Evolutionary conservation across 2,888 invertebrate genomes (phyloP), one percentile per base, ranked within the genome.

Genomic region (Orchesella flavescens): DNA sequence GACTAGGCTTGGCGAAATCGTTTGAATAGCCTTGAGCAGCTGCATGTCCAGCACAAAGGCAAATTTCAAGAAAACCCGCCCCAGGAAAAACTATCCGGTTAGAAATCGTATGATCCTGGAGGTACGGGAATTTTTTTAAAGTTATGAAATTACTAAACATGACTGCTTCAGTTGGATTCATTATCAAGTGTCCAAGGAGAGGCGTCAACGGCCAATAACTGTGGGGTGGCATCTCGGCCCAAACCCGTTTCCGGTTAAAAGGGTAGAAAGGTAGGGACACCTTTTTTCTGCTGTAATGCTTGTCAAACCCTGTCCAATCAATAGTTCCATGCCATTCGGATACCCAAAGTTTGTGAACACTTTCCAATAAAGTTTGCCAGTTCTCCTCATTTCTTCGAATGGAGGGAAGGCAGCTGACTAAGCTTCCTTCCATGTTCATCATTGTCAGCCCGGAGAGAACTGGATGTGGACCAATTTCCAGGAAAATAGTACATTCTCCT

Each of bases 381-480:
- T 83, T 80, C 0, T 55, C 76, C 15, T 61, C 17, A 15, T 59
- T 76, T 15, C 72, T 46, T 4, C 77, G 59, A 0, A 85, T 73
- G 9, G 85, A 83, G 24, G 79, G 80, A 53, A 83, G 24, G 19
- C 79, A 79, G 15, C 12, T 72, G 5, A 79, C 55, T 4, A 24
- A n/a, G 5, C 1, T n/a, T 5, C 34, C n/a, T 15, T 69, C 69
- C 12, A 46, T 17, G 61, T 82, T 82, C 1, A 1, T 23, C 46
- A 49, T 59, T n/a, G 46, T n/a, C 12, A 82, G n/a, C 0, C 75
- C 34, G n/a, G 69, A 69, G 46, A 75, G 57, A 55, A 86, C 65
- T 1, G 86, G 84, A 61, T 85, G 85, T 3, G 85, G 69, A 59
- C 85, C 85, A 49, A 83, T 65, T 79, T 85, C 85, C 0, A 85